Evolutionary conservation across 2,113 vertebrate species (phyloP).

Genomic region (Varanus komodoensis): DNA sequence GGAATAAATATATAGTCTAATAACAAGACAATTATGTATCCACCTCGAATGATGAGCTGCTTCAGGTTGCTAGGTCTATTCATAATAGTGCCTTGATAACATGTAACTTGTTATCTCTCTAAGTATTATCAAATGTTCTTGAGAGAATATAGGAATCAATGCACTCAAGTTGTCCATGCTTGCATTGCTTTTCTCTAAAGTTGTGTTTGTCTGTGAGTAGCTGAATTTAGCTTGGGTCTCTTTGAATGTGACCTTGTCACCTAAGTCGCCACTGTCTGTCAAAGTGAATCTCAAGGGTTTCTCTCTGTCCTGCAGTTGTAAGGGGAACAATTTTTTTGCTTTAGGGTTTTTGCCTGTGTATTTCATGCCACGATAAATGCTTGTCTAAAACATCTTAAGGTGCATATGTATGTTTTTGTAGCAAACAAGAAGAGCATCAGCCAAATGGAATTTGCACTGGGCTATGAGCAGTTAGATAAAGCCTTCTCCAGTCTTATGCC

Average conservation of each 20-base stretch:
- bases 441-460: slow-evolving; percentile 32
- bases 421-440: slow-evolving; percentile 10
- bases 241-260: slow-evolving; percentile 1
- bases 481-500: no score
- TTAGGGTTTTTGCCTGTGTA: not conserved
- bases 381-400: slow-evolving; percentile 9
- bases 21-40: no score
- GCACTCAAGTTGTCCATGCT: not conserved
- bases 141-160: slow-evolving; percentile 2
- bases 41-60: no score
- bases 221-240: slow-evolving; percentile 14
- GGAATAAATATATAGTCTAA: no score
- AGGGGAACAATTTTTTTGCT: slow-evolving; percentile 19
- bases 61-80: no score
- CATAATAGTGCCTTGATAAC: no score
- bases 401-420: slow-evolving; percentile 6
- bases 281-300: slow-evolving; percentile 37
- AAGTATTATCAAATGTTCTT: not conserved
- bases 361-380: slow-evolving; percentile 27
- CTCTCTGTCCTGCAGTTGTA: not conserved
- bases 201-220: not conserved
- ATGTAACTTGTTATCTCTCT: no score
- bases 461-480: not conserved
- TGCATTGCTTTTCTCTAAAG: not conserved
- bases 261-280: not conserved